A percentile compares a stretch with the other conserved stretches of the same genome.
Evolutionary conservation across 2,797 vertebrate species (phyloP).

Genomic region (Sebastes cheni): DNA sequence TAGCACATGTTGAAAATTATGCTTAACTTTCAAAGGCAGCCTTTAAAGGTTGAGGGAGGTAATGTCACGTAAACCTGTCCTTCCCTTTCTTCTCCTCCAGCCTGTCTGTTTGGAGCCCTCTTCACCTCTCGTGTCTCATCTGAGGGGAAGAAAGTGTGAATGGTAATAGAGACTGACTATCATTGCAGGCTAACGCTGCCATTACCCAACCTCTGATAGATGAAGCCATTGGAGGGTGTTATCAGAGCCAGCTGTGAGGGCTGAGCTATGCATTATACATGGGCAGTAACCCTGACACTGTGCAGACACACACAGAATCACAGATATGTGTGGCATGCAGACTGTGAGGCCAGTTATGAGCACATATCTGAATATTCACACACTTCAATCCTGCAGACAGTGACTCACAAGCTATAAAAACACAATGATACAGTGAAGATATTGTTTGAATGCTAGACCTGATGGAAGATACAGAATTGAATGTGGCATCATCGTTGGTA

Average conservation of each 20-base stretch:
- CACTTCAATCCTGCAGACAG: neutral
- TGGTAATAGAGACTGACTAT: conserved; percentile 82
- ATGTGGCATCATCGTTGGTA: neutral
- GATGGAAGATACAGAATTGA: neutral
- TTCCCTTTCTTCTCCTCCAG: conserved; percentile 73
- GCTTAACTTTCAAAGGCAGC: conserved; percentile 11
- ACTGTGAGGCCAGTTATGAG: neutral
- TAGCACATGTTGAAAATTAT: neutral
- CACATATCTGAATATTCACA: conserved; percentile 14
- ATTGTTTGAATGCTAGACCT: neutral
- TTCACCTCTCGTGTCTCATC: conserved; percentile 49
- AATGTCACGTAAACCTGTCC: conserved; percentile 46
- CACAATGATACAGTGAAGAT: neutral
- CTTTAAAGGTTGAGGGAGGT: conserved; percentile 76
- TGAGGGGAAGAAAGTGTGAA: conserved; percentile 43
- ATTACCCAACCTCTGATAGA: conserved; percentile 88
- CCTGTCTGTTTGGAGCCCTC: conserved; percentile 70
- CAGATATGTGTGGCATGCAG: neutral
- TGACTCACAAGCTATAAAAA: neutral
- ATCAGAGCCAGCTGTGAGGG: conserved; percentile 90
- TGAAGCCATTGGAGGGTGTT: conserved; percentile 89
- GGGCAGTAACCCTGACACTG: conserved; percentile 58
- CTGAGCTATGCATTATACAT: conserved; percentile 87
- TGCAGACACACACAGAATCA: conserved; percentile 10
- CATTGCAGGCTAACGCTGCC: conserved; percentile 79